A percentile compares a stretch with the other conserved stretches of the same genome.
These are phyloP conservation scores for Patiria pectinifera DNA, from an alignment of 53 echinoderm and acorn worm species.

Conservation along the genomic window DNA sequence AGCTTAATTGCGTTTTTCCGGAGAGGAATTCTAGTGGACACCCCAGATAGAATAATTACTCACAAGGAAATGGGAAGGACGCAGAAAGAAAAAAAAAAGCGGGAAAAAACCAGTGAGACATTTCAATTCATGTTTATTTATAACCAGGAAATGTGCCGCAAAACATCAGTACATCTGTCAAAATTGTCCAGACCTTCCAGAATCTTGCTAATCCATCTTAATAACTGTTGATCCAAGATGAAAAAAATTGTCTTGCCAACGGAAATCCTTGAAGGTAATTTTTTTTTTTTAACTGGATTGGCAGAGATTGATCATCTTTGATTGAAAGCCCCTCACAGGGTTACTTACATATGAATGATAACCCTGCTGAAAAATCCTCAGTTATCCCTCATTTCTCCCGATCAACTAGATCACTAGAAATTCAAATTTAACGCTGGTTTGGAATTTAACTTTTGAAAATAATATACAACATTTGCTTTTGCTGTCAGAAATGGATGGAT, in stretches of 20 bases:
- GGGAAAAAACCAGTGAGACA: background rate
- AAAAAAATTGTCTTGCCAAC: background rate
- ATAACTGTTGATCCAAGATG: background rate
- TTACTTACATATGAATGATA: too few species aligned
- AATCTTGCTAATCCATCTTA: constrained; percentile 22
- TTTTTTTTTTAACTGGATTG: background rate
- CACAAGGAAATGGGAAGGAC: background rate
- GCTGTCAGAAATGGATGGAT: too few species aligned
- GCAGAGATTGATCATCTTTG: background rate
- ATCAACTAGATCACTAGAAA: too few species aligned
- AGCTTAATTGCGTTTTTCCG: constrained; percentile 56
- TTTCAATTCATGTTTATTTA: background rate
- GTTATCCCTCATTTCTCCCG: too few species aligned
- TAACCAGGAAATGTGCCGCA: background rate
- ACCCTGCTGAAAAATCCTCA: too few species aligned
- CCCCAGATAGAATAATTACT: constrained; percentile 40
- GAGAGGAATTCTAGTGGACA: constrained; percentile 19
- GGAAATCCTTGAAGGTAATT: background rate
- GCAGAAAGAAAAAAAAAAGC: background rate
- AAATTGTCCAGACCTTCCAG: background rate
- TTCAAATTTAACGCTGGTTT: too few species aligned
- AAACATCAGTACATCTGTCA: constrained; percentile 4
- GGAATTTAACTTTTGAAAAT: too few species aligned
- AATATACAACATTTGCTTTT: too few species aligned
- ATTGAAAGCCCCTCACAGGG: too few species aligned